Percentiles rank a stretch among this genome's conserved stretches.
Evolutionary conservation across 2,113 vertebrate species (phyloP).

Genomic region (Merops nubicus): DNA sequence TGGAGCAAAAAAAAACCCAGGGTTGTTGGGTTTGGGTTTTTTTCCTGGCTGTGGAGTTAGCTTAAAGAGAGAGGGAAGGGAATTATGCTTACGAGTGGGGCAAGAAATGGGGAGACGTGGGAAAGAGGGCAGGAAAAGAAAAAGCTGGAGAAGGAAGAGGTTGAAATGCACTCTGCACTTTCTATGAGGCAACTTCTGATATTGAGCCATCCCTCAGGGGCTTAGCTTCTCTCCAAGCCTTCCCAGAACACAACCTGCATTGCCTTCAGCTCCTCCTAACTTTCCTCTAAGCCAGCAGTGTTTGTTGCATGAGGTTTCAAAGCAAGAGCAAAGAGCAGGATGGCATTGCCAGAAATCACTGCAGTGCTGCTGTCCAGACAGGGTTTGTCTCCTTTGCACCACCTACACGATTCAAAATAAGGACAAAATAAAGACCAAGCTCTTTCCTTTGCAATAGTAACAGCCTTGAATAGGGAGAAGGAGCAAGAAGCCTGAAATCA

Average conservation of each 20-base stretch:
- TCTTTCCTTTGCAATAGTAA: not conserved
- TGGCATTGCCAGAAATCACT: not conserved
- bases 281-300: not conserved
- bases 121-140: not conserved
- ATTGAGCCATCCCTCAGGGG: not conserved
- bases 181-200: not conserved
- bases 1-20: not conserved
- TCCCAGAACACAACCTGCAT: not conserved
- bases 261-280: not conserved
- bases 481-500: not conserved
- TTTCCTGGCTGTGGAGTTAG: not conserved
- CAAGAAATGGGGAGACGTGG: not conserved
- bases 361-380: not conserved
- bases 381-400: not conserved
- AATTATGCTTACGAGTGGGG: not conserved
- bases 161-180: too few species aligned
- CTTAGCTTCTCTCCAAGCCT: not conserved
- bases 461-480: not conserved
- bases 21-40: too few species aligned
- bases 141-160: not conserved
- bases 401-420: not conserved
- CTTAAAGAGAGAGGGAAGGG: not conserved
- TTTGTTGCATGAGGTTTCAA: not conserved
- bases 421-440: not conserved
- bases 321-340: not conserved